Conservation (phyloP, 1,140 invertebrate species). For the Pinna nobilis region DNA sequence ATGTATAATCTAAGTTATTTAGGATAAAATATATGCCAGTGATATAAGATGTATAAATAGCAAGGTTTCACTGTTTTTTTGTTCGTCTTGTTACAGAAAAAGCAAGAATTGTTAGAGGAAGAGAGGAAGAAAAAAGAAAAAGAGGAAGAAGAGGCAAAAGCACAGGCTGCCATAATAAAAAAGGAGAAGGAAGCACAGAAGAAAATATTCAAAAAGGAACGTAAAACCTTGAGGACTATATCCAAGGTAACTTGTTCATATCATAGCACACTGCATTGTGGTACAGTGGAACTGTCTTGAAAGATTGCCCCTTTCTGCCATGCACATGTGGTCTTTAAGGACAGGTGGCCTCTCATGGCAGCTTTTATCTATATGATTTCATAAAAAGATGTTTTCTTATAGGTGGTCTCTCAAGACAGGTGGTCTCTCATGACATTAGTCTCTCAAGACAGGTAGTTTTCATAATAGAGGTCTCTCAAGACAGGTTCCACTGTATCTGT, state of each 20-base stretch:
- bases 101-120: conserved; percentile 71
- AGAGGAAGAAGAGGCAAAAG: conserved; percentile 88
- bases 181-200: conserved; percentile 83
- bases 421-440: no score
- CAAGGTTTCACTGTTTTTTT: not conserved
- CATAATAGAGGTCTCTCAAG: no score
- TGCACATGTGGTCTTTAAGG: no score
- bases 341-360: no score
- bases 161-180: conserved; percentile 86
- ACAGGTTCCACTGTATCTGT: conserved; percentile 78
- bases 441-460: no score
- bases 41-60: not conserved
- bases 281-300: no score
- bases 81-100: conserved; percentile 56
- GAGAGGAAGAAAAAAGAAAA: conserved; percentile 82
- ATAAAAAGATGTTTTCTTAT: no score
- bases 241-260: conserved; percentile 81
- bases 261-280: conserved; percentile 89
- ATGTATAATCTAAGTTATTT: not conserved
- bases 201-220: conserved; percentile 77
- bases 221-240: conserved; percentile 88
- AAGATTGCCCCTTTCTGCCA: no score
- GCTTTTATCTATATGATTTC: no score
- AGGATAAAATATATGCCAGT: not conserved
- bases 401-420: no score